phyloP scores from a whole-genome alignment of 2,113 vertebrate species.

The Gnathonemus longibarbis region DNA sequence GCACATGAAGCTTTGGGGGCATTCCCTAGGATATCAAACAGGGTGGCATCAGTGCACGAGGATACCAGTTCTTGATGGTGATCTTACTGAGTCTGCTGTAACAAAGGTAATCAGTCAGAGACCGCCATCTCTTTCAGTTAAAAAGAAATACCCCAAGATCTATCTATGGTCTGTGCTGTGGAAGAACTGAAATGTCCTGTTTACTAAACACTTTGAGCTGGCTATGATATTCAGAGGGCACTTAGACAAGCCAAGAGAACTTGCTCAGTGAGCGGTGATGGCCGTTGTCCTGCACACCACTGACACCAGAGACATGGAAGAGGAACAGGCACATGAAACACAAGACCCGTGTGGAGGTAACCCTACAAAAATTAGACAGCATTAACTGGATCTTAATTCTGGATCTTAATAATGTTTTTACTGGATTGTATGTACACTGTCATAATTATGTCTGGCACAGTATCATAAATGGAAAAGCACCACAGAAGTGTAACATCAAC shows the following conservation, averaged over 20 bases:
- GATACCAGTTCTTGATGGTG: background rate
- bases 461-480: background rate
- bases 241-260: background rate
- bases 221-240: background rate
- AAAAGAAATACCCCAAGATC: background rate
- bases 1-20: background rate
- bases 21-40: background rate
- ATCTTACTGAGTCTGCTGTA: background rate
- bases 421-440: background rate
- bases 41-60: background rate
- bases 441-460: background rate
- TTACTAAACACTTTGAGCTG: background rate
- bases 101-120: background rate
- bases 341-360: background rate
- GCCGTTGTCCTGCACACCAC: background rate
- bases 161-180: background rate
- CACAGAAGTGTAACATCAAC: background rate
- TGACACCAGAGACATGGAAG: background rate
- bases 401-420: background rate
- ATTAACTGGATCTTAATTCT: background rate
- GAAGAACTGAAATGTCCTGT: background rate
- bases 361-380: background rate
- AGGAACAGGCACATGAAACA: background rate
- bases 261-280: background rate
- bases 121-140: background rate